Evolutionary conservation across 2,113 vertebrate species (phyloP).

Genomic region (Nannobrachium achirus): DNA sequence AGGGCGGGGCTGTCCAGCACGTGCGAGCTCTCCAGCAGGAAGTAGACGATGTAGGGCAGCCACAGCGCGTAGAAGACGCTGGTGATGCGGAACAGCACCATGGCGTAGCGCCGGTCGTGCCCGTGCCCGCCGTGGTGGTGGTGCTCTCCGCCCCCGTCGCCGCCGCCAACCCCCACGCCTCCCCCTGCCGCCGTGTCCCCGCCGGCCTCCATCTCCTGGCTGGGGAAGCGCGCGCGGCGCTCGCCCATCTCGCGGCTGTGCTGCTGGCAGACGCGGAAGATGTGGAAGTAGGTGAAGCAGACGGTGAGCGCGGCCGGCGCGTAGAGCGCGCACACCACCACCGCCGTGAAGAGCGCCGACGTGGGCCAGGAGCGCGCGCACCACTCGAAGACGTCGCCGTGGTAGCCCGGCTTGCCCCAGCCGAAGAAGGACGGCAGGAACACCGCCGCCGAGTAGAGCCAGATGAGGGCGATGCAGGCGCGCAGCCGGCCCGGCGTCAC

Average conservation of each 20-base stretch:
- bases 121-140: constrained; percentile 81
- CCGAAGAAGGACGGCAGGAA: constrained; percentile 97
- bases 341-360: constrained; percentile 94
- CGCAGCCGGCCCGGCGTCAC: constrained; percentile 95
- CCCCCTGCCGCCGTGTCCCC: constrained; percentile 74
- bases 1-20: constrained; percentile 90
- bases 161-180: constrained; percentile 46
- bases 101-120: constrained; percentile 93
- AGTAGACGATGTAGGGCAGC: constrained; percentile 98
- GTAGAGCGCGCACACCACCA: constrained; percentile 96
- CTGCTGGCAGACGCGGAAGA: constrained; percentile 98
- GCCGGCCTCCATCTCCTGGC: constrained; percentile 88
- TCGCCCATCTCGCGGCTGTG: constrained; percentile 98
- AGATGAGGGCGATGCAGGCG: constrained; percentile 93
- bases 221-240: constrained; percentile 92
- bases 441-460: constrained; percentile 94
- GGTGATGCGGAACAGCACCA: constrained; percentile 97
- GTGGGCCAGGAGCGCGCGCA: constrained; percentile 97
- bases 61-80: constrained; percentile 98
- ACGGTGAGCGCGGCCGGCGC: constrained; percentile 95
- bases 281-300: constrained; percentile 98
- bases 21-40: constrained; percentile 94
- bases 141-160: constrained; percentile 76
- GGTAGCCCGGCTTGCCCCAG: constrained; percentile 99
- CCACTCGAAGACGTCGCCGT: constrained; percentile 99